phyloP scores from a whole-genome alignment of 2,113 vertebrate genomes.

The Vidua macroura region DNA sequence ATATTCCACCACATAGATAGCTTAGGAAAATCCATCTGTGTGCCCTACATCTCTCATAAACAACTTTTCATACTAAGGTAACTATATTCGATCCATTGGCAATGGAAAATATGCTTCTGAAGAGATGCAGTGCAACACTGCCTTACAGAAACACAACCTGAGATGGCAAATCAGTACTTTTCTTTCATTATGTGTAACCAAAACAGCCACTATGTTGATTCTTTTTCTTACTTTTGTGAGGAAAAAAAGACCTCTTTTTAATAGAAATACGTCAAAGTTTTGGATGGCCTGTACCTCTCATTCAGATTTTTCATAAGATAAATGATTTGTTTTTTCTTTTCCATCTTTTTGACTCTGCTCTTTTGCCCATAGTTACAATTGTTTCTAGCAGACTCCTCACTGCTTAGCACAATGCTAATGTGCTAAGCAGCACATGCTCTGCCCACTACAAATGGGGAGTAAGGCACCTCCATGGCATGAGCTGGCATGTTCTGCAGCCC shows the following conservation, averaged over 20 bases:
- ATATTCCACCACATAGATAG: accelerated
- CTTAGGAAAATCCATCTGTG: neutral
- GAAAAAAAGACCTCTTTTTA: neutral
- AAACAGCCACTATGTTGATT: neutral
- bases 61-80: neutral
- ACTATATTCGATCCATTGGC: neutral
- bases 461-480: neutral
- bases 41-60: accelerated
- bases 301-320: neutral
- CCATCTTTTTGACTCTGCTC: neutral
- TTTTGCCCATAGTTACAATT: neutral
- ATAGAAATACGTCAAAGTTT: neutral
- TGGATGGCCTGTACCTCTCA: neutral
- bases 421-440: neutral
- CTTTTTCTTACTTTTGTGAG: neutral
- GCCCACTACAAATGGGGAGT: neutral
- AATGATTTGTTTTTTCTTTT: neutral
- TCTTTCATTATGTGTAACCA: neutral
- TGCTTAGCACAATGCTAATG: neutral
- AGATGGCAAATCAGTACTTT: neutral
- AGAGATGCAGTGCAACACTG: neutral
- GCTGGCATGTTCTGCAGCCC: neutral
- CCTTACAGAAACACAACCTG: neutral
- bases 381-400: neutral
- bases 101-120: neutral